These are phyloP conservation scores for Pogonocherus hispidulus DNA, from an alignment of 2,888 invertebrate species.

Conservation along the genomic window DNA sequence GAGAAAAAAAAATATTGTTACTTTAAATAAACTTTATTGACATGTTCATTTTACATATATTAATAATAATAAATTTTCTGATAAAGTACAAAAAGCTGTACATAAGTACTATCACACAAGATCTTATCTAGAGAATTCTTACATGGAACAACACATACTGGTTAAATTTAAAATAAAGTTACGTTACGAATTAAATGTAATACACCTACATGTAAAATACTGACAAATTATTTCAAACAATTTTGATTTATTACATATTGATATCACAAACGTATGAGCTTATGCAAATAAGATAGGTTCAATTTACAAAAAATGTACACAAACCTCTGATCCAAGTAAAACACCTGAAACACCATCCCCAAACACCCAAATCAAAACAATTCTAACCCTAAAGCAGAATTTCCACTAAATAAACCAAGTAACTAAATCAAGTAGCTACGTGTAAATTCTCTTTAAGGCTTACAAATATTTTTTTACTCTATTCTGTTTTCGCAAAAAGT, in stretches of 20 bases:
- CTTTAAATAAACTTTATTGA: slow-evolving; percentile 55
- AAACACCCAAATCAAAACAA: slow-evolving; percentile 13
- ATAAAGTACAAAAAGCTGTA: slow-evolving; percentile 61
- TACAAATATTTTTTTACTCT: slow-evolving; percentile 4
- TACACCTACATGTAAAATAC: slow-evolving; percentile 54
- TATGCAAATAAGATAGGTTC: slow-evolving; percentile 30
- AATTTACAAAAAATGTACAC: slow-evolving; percentile 31
- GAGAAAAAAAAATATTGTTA: slow-evolving; percentile 28
- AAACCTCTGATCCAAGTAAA: slow-evolving; percentile 14
- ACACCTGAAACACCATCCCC: too few species aligned
- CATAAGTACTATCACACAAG: slow-evolving; percentile 60
- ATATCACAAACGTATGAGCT: slow-evolving; percentile 50
- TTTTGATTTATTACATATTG: slow-evolving; percentile 42
- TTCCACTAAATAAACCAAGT: too few species aligned
- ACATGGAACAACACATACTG: slow-evolving; percentile 33
- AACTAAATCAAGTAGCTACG: too few species aligned
- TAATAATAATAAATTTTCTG: slow-evolving; percentile 55
- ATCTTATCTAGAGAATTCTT: slow-evolving; percentile 45
- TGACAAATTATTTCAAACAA: slow-evolving; percentile 48
- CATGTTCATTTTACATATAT: slow-evolving; percentile 52
- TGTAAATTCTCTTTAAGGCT: too few species aligned
- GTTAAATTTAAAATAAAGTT: slow-evolving; percentile 37
- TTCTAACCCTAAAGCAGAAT: too few species aligned
- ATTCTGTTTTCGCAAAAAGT: slow-evolving; percentile 3
- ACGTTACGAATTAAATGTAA: slow-evolving; percentile 45